Percentiles rank a stretch among this genome's conserved stretches.
Evolutionary conservation across 2,113 vertebrate genomes (phyloP).

Genomic region (Podocnemis expansa): DNA sequence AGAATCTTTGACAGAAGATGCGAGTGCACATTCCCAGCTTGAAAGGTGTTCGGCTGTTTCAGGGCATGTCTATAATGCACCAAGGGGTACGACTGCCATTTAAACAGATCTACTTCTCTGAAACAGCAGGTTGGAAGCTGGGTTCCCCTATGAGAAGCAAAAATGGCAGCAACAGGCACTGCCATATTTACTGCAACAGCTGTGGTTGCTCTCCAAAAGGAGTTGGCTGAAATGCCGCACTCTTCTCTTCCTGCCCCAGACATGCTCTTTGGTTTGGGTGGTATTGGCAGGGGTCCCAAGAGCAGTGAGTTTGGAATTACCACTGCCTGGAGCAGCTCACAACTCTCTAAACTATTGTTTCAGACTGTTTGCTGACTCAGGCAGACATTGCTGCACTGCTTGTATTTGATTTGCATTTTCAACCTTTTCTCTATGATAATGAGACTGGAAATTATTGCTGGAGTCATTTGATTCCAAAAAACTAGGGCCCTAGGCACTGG

Average conservation of each 20-base stretch:
- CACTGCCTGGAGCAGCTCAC: neutral
- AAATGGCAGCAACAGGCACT: neutral
- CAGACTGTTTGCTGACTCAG: neutral
- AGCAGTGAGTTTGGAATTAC: neutral
- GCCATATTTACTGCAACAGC: neutral
- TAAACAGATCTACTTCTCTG: neutral
- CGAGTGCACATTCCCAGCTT: neutral
- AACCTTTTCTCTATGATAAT: neutral
- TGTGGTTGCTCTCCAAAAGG: neutral
- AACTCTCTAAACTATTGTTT: neutral
- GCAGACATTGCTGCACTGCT: neutral
- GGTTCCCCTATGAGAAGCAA: neutral
- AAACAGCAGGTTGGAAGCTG: neutral
- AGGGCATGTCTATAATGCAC: neutral
- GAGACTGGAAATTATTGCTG: neutral
- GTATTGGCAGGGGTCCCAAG: neutral
- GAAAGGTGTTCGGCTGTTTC: neutral
- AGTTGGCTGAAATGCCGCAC: neutral
- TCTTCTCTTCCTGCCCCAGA: neutral
- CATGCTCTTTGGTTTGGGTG: neutral
- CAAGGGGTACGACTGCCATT: neutral
- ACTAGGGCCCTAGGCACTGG: neutral
- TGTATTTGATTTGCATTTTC: neutral
- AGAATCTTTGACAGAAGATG: neutral
- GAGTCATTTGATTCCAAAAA: neutral